Base-by-base conservation (phyloP, 1,140 invertebrate species). In the Coenobita brevimanus region DNA sequence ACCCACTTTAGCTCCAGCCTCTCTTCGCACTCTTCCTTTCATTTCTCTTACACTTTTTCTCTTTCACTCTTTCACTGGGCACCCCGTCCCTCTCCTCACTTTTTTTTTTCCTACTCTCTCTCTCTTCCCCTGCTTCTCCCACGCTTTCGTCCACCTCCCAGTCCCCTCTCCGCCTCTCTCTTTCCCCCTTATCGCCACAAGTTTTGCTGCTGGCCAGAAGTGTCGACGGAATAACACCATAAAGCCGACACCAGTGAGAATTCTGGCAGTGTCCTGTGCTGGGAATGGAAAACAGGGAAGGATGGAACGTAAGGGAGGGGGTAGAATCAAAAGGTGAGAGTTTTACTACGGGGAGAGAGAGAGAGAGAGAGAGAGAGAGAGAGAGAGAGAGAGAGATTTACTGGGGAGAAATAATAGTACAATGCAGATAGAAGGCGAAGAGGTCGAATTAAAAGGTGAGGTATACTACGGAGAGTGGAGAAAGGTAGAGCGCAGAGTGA, bases 201-300 rank as follows among this genome's bases (percentile, higher is more conserved):
- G 57, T 81, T 81, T 81, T 60, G 60, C 64, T 43, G 78, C 57
- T 81, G 36, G 57, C 24, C 50, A 62, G 78, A 81, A 81, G 36
- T 81, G 78, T 81, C 57, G 57, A 81, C 33, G 3, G 57, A 81
- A 60, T 36, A 64, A 64, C 57, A 64, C 78, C 57, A 81, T 81
- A 81, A 81, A 81, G 57, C 21, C 15, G 78, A n/a, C 3, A 36
- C 60, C 50, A 81, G 38, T 81, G 57, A 46, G 21, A 33, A 24
- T 17, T 43, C 24, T 8, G 27, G 73, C 46, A 17, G 17, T 17
- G 46, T 50, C 17, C 27, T 27, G 67, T 33, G 38, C 33, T 71
- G 13, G 27, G 67, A 33, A 8, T 17, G 38, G 27, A 38, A 33
- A 30, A 71, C 17, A 15, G 67, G 17, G 67, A 38, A 3, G 67